Evolutionary conservation across 2,113 vertebrate species (phyloP).

Genomic region (Sakesphorus luctuosus): DNA sequence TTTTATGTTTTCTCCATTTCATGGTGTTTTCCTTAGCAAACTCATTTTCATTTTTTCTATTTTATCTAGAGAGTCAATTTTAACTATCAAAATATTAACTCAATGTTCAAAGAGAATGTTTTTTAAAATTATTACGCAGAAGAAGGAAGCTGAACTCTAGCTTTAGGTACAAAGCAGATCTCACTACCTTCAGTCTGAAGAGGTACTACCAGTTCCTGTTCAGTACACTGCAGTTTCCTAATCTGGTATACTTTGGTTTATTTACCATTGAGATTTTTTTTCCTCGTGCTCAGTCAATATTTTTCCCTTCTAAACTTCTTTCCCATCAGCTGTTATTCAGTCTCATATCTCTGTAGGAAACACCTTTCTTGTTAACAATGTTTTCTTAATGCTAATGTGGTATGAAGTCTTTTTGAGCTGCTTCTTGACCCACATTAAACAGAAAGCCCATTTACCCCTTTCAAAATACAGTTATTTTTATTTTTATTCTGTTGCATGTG

Average conservation of each 20-base stretch:
- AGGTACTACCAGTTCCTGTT: not conserved
- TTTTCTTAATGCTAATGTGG: not conserved
- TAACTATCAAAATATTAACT: not conserved
- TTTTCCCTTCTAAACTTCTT: not conserved
- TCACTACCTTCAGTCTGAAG: not conserved
- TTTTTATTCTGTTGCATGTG: not conserved
- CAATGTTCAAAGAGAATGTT: rapidly evolving
- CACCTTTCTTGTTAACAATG: not conserved
- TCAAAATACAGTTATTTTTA: not conserved
- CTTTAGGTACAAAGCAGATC: not conserved
- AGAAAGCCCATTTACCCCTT: not conserved
- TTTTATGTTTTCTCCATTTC: not conserved
- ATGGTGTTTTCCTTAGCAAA: not conserved
- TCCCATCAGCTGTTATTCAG: not conserved
- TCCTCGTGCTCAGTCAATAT: not conserved
- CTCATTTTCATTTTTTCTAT: not conserved
- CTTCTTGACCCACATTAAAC: not conserved
- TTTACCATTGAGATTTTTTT: not conserved
- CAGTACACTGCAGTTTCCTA: not conserved
- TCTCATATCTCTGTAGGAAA: not conserved
- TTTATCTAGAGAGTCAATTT: not conserved
- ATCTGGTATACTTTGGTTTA: not conserved
- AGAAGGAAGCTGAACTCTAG: not conserved
- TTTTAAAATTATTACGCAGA: not conserved
- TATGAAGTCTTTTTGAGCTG: not conserved